Evolutionary conservation across 2,888 invertebrate species (phyloP).

Genomic region (Acleris cristana): DNA sequence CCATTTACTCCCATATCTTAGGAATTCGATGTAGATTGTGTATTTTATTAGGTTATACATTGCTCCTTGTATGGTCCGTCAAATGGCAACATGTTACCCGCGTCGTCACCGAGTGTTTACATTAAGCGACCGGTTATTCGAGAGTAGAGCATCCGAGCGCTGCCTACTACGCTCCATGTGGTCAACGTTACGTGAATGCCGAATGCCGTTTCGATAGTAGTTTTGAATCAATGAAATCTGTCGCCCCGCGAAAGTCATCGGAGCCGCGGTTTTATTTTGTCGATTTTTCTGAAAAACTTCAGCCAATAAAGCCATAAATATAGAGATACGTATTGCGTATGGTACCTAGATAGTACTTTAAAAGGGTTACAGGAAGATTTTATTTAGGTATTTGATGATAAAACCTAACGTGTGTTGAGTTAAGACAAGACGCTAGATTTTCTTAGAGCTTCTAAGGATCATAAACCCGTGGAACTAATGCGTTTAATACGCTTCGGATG

Average conservation of each 20-base stretch:
- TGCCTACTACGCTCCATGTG: conserved; percentile 45
- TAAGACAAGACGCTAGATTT: background rate
- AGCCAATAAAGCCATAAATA: too few species aligned
- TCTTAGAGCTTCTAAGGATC: background rate
- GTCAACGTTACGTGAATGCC: conserved; percentile 39
- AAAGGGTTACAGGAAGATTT: too few species aligned
- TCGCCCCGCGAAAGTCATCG: conserved; percentile 49
- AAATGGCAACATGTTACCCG: conserved; percentile 47
- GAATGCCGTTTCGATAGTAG: conserved; percentile 38
- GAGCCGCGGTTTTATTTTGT: conserved; percentile 14
- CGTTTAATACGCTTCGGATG: background rate
- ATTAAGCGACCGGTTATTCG: conserved; percentile 49
- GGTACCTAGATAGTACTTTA: too few species aligned
- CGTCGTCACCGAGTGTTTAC: conserved; percentile 47
- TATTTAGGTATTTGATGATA: too few species aligned
- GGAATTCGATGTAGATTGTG: conserved; percentile 8
- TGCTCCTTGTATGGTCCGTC: conserved; percentile 33
- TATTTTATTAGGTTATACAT: conserved; percentile 33
- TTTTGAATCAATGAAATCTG: conserved; percentile 47
- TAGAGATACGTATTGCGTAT: too few species aligned
- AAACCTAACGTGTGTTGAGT: too few species aligned
- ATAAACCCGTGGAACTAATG: background rate
- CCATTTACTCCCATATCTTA: conserved; percentile 15
- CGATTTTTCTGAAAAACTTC: background rate
- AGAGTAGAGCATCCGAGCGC: conserved; percentile 37